Evolutionary conservation across 2,113 vertebrate genomes (phyloP).

Genomic region (Baryphthengus martii): DNA sequence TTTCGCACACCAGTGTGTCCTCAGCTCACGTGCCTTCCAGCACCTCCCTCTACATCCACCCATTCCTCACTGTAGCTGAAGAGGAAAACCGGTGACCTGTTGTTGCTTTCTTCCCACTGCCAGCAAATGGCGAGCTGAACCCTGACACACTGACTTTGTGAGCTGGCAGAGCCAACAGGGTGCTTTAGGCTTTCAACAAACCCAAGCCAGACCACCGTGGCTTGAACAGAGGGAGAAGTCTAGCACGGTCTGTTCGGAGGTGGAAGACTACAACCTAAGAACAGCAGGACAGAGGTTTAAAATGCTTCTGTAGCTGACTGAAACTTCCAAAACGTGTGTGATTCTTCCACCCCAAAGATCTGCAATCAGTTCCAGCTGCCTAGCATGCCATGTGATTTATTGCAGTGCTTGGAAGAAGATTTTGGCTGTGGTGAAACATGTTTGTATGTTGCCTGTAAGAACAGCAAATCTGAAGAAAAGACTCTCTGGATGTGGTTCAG

Average conservation of each 20-base stretch:
- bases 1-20: not conserved
- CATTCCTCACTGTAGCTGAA: accelerated
- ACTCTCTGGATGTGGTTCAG: not conserved
- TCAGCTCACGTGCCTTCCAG: not conserved
- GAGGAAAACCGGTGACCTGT: not conserved
- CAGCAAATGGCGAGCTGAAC: not conserved
- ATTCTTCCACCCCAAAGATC: not conserved
- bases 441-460: not conserved
- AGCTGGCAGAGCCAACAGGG: not conserved
- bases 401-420: not conserved
- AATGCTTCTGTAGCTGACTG: not conserved
- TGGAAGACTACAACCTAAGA: not conserved
- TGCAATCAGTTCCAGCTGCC: constrained; percentile 41
- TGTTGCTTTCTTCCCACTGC: not conserved
- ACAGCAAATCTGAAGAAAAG: constrained; percentile 18
- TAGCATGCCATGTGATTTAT: not conserved
- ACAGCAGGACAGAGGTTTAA: not conserved
- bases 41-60: not conserved
- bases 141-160: accelerated
- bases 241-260: not conserved
- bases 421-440: constrained; percentile 22
- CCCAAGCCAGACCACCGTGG: not conserved
- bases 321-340: not conserved
- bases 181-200: not conserved
- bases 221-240: not conserved